Evolutionary conservation across 2,113 vertebrate genomes (phyloP), one percentile per base, ranked within the genome.

Genomic region (Synchiropus splendidus): DNA sequence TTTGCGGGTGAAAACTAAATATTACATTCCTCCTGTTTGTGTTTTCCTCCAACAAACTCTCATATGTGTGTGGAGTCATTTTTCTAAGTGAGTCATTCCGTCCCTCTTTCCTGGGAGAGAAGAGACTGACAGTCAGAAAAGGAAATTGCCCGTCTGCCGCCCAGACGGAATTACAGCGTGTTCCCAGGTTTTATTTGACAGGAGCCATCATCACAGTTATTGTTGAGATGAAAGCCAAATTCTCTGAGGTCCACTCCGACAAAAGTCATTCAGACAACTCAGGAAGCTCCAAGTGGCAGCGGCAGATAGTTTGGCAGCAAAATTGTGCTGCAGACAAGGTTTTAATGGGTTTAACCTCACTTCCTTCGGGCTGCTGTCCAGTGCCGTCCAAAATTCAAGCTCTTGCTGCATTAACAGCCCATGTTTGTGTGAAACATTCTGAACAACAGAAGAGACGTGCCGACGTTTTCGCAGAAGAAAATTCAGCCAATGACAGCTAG

Each of bases 281-380:
- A 78, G 86, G 85, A 87, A 87, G 49, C 48, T 3, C 18, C 1
- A 35, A 67, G 75, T 17, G 44, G 52, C 44, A 51, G 42, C 44
- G 40, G 54, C 48, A 52, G 45, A 48, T 31, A 12, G 44, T 52
- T 31, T 48, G 42, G 48, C 45, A 39, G 54, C 31, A 9, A n/a
- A 39, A 15, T 21, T 13, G 13, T 15, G 18, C 36, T 15, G n/a
- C 6, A 12, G 49, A 66, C 67, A 53, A 58, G 47, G 54, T 50
- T 45, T 52, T 13, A 62, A 84, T 67, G 59, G 64, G 69, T 85
- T 83, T 83, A 78, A 86, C 82, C 80, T 72, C 68, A 64, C 52
- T 50, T 71, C 71, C 70, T 41, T 47, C 1, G 41, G 67, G 72
- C 77, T 55, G 42, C 68, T 48, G 56, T 9, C 44, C 17, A 14